A percentile compares a stretch with the other conserved stretches of the same genome.
Conservation (phyloP, 2,888 invertebrate species). For the Megamerina dolium region DNA sequence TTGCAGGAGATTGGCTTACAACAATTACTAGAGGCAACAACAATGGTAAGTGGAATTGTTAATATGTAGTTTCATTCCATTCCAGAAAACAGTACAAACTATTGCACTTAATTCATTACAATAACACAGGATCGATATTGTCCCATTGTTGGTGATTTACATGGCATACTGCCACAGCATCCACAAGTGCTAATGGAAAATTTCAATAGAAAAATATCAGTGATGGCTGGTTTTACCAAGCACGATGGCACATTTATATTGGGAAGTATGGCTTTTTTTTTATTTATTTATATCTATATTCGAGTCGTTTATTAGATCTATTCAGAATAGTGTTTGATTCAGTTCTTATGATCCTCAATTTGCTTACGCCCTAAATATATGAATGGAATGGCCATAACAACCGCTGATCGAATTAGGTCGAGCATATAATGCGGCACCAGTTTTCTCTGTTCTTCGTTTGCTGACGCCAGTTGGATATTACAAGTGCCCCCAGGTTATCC, state of each 20-base stretch:
- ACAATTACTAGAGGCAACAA: constrained; percentile 27
- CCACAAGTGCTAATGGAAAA: constrained; percentile 30
- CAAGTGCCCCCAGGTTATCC: too few relatives aligned
- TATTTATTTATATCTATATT: too few relatives aligned
- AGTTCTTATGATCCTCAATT: too few relatives aligned
- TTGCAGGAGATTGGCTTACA: constrained; percentile 32
- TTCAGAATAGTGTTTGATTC: too few relatives aligned
- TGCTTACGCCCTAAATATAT: too few relatives aligned
- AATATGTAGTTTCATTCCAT: neutral
- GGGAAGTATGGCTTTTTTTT: constrained; percentile 37
- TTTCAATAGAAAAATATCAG: constrained; percentile 33
- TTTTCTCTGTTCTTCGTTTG: too few relatives aligned
- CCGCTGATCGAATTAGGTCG: too few relatives aligned
- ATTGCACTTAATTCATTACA: constrained; percentile 17
- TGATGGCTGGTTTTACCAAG: constrained; percentile 51
- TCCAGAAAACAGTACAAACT: neutral
- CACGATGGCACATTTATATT: constrained; percentile 51
- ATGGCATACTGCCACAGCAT: constrained; percentile 30
- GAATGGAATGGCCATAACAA: too few relatives aligned
- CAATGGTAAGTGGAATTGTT: constrained; percentile 15
- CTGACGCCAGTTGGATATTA: too few relatives aligned
- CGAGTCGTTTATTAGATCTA: too few relatives aligned
- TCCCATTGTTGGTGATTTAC: constrained; percentile 26
- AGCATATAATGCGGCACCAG: too few relatives aligned
- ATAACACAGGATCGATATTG: neutral